Evolutionary conservation across 2,113 vertebrate species (phyloP).

Genomic region (Hystrix brachyura): DNA sequence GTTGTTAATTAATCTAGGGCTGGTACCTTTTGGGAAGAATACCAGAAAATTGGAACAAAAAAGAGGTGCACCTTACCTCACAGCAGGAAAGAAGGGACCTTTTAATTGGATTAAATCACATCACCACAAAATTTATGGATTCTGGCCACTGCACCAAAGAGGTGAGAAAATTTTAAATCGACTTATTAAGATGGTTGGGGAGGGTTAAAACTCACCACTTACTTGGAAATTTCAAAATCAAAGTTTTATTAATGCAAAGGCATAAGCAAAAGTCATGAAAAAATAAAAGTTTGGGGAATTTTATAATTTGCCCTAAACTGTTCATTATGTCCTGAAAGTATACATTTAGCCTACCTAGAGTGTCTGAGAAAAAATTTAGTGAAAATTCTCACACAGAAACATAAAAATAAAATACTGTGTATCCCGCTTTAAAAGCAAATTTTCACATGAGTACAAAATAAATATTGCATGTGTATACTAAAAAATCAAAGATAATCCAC

Average conservation of each 20-base stretch:
- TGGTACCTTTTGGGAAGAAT: slow-evolving; percentile 71
- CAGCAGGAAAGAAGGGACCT: slow-evolving; percentile 71
- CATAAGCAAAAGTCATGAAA: slow-evolving; percentile 41
- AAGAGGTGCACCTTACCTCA: slow-evolving; percentile 74
- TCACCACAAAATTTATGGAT: slow-evolving; percentile 79
- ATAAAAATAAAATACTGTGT: not conserved
- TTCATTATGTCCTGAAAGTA: not conserved
- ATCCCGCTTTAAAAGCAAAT: not conserved
- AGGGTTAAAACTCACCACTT: slow-evolving; percentile 61
- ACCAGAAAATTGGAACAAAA: slow-evolving; percentile 78
- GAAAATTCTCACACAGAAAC: slow-evolving; percentile 25
- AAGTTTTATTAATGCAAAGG: slow-evolving; percentile 46
- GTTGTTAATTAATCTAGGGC: slow-evolving; percentile 78
- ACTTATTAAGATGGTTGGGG: slow-evolving; percentile 62
- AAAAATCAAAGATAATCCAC: not conserved
- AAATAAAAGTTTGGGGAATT: slow-evolving; percentile 53
- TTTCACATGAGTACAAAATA: slow-evolving; percentile 36
- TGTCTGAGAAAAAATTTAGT: not conserved
- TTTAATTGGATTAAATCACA: slow-evolving; percentile 81
- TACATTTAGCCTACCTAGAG: not conserved
- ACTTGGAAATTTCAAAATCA: slow-evolving; percentile 56
- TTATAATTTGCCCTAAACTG: not conserved
- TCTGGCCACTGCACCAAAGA: slow-evolving; percentile 73
- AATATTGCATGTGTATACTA: not conserved
- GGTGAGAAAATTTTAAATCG: slow-evolving; percentile 80